A percentile compares a stretch with the other conserved stretches of the same genome.
phyloP scores from a whole-genome alignment of 2,888 invertebrate genomes.

The Aphelenchoides bicaudatus region DNA sequence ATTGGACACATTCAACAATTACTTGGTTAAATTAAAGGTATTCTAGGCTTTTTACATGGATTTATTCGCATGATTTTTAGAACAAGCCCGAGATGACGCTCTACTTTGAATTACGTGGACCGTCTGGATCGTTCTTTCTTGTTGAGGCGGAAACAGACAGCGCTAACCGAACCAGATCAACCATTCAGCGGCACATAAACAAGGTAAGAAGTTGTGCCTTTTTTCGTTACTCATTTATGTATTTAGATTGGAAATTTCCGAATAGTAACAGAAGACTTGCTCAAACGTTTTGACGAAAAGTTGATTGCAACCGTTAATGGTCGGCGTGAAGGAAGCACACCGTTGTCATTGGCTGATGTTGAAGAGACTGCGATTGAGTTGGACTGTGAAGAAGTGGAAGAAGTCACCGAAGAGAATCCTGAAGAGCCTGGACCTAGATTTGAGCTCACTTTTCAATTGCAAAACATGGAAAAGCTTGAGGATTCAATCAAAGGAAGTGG shows the following conservation, averaged over 20 bases:
- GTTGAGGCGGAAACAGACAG: slow-evolving; percentile 46
- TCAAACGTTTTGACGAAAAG: slow-evolving; percentile 50
- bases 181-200: slow-evolving; percentile 45
- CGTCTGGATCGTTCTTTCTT: slow-evolving; percentile 49
- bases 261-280: slow-evolving; percentile 41
- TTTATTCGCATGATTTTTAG: too few relatives aligned
- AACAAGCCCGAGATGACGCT: slow-evolving; percentile 49
- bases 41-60: neutral
- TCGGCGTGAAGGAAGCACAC: slow-evolving; percentile 14
- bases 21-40: slow-evolving; percentile 45
- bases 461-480: slow-evolving; percentile 36
- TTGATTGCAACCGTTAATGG: slow-evolving; percentile 29
- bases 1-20: slow-evolving; percentile 51
- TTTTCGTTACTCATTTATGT: neutral
- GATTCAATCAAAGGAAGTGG: slow-evolving; percentile 31
- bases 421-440: slow-evolving; percentile 35
- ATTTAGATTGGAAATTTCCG: slow-evolving; percentile 47
- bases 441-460: slow-evolving; percentile 43
- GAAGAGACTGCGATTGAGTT: slow-evolving; percentile 49
- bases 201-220: slow-evolving; percentile 35
- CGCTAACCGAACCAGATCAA: slow-evolving; percentile 36
- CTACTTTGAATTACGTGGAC: slow-evolving; percentile 51
- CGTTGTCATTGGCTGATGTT: slow-evolving; percentile 16
- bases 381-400: slow-evolving; percentile 46
- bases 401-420: slow-evolving; percentile 27